These are phyloP conservation scores for Dexiosoma caninum DNA, from an alignment of 2,888 invertebrate genomes.

Conservation along the genomic window DNA sequence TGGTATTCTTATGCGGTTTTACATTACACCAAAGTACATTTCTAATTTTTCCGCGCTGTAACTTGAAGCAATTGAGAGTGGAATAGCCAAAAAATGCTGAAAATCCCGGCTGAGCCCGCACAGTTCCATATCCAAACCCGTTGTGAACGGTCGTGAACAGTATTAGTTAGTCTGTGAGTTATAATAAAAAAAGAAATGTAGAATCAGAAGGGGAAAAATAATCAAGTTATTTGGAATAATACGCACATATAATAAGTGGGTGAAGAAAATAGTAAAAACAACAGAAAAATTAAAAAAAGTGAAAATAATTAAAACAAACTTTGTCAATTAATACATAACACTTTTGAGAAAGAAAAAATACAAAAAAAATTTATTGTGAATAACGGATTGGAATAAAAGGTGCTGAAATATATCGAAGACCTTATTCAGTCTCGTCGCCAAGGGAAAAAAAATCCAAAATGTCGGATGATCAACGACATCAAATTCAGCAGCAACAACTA, in stretches of 20 bases:
- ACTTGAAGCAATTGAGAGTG: slow-evolving; percentile 34
- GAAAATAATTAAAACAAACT: slow-evolving; percentile 30
- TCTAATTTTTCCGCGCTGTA: neutral
- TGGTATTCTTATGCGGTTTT: slow-evolving; percentile 14
- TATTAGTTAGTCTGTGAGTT: slow-evolving; percentile 29
- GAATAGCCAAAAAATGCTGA: slow-evolving; percentile 40
- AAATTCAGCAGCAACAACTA: slow-evolving; percentile 63
- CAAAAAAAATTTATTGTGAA: slow-evolving; percentile 13
- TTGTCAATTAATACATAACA: slow-evolving; percentile 56
- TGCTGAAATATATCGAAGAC: slow-evolving; percentile 41
- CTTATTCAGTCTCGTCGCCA: slow-evolving; percentile 39
- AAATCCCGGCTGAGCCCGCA: slow-evolving; percentile 56
- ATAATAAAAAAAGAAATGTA: slow-evolving; percentile 36
- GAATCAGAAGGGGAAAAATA: slow-evolving; percentile 38
- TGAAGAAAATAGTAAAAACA: slow-evolving; percentile 55
- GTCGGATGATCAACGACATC: slow-evolving; percentile 63
- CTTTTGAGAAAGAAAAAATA: slow-evolving; percentile 34
- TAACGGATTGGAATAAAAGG: slow-evolving; percentile 38
- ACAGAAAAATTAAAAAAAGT: slow-evolving; percentile 55
- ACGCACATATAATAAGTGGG: slow-evolving; percentile 60
- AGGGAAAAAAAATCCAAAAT: slow-evolving; percentile 61
- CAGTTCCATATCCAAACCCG: slow-evolving; percentile 63
- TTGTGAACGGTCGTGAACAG: slow-evolving; percentile 56
- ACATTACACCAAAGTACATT: slow-evolving; percentile 4
- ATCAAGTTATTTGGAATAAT: slow-evolving; percentile 37